These are phyloP conservation scores for Hoplodrina blanda DNA, from an alignment of 2,888 invertebrate species.

Conservation along the genomic window DNA sequence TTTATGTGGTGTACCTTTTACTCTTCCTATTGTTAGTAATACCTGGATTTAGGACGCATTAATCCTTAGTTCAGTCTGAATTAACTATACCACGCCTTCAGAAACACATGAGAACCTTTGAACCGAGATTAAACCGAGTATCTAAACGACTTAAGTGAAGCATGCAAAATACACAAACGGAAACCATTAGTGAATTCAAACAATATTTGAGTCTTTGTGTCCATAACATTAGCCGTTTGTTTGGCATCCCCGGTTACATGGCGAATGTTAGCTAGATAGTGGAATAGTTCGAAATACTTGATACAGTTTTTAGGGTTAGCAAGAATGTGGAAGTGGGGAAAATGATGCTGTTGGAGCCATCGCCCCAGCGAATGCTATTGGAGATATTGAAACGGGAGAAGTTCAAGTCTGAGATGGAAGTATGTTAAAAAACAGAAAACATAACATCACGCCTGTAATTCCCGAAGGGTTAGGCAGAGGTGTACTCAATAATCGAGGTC, in stretches of 20 bases:
- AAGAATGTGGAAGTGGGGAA: not conserved
- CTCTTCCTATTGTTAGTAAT: not conserved
- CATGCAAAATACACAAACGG: slow-evolving; percentile 61
- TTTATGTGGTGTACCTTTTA: too few species aligned
- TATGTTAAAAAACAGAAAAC: too few species aligned
- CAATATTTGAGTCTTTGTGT: slow-evolving; percentile 67
- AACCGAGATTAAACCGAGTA: slow-evolving; percentile 41
- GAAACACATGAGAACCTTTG: slow-evolving; percentile 41
- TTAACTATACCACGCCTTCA: slow-evolving; percentile 11
- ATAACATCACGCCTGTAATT: too few species aligned
- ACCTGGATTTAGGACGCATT: not conserved
- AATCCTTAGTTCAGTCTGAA: slow-evolving; percentile 17
- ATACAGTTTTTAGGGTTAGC: not conserved
- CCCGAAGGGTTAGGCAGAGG: too few species aligned
- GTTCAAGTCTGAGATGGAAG: not conserved
- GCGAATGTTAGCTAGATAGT: slow-evolving; percentile 1
- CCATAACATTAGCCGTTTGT: slow-evolving; percentile 55
- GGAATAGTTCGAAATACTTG: not conserved
- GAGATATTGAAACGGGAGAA: not conserved
- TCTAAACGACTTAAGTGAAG: slow-evolving; percentile 54
- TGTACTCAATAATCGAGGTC: too few species aligned
- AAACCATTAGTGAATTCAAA: slow-evolving; percentile 66
- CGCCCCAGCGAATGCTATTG: not conserved
- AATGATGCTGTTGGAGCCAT: not conserved
- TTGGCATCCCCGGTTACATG: slow-evolving; percentile 24